Evolutionary conservation across 2,113 vertebrate species (phyloP).

Genomic region (Dipodomys merriami): DNA sequence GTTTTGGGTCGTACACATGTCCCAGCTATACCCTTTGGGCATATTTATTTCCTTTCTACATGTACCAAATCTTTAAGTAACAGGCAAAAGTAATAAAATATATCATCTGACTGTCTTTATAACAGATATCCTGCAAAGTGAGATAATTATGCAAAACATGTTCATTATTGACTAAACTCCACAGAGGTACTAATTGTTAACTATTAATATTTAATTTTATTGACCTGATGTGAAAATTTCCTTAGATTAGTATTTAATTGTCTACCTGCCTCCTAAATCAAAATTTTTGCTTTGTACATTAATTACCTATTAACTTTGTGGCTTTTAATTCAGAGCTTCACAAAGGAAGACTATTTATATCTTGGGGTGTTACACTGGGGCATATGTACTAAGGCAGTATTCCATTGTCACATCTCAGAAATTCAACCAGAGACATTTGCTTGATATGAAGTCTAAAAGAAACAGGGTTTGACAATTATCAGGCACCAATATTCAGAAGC

Average conservation of each 20-base stretch:
- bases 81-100: neutral
- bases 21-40: neutral
- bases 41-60: neutral
- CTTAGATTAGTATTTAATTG: slow-evolving; percentile 54
- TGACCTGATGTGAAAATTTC: neutral
- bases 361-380: neutral
- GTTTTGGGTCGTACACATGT: neutral
- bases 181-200: slow-evolving; percentile 38
- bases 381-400: neutral
- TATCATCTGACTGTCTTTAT: neutral
- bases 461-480: slow-evolving; percentile 48
- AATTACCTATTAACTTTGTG: slow-evolving; percentile 62
- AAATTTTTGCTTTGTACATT: slow-evolving; percentile 35
- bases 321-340: slow-evolving; percentile 72
- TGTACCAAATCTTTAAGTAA: slow-evolving; percentile 16
- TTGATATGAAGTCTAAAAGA: slow-evolving; percentile 41
- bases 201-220: slow-evolving; percentile 58
- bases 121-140: slow-evolving; percentile 11
- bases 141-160: neutral
- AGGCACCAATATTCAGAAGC: slow-evolving; percentile 28
- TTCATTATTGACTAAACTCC: neutral
- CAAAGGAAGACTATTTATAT: slow-evolving; percentile 44
- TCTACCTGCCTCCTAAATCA: slow-evolving; percentile 20
- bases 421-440: neutral
- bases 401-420: neutral